Evolutionary conservation across 2,888 invertebrate genomes (phyloP).

Genomic region (Anaspis maculata): DNA sequence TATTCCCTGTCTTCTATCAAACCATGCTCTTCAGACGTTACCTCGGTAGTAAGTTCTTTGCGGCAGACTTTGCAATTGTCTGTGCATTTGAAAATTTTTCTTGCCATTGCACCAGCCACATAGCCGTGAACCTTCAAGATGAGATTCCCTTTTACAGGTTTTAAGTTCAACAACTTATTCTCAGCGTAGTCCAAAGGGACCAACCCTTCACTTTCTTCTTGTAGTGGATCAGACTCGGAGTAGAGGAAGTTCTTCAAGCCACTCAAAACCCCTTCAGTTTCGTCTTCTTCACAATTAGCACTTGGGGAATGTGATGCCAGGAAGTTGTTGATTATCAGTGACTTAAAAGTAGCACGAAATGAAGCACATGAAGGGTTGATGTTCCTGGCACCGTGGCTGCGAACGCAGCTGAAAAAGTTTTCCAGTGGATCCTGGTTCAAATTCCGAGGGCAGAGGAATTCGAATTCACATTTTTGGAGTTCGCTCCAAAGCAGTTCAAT

Average conservation of each 20-base stretch:
- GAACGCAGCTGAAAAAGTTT: constrained; percentile 8
- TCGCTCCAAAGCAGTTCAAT: not conserved
- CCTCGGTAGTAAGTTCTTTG: not conserved
- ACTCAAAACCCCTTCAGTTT: not conserved
- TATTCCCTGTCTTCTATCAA: not conserved
- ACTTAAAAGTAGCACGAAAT: constrained; percentile 5
- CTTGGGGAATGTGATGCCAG: constrained; percentile 5
- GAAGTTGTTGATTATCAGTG: constrained; percentile 9
- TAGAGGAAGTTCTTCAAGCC: not conserved
- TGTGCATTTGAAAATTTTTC: not conserved
- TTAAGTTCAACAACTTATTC: not conserved
- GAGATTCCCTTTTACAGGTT: not conserved
- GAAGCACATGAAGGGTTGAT: constrained; percentile 2
- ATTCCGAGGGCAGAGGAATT: constrained; percentile 3
- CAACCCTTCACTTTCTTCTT: not conserved
- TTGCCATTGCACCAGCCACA: not conserved
- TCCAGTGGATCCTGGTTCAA: constrained; percentile 8
- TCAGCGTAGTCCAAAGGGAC: not conserved
- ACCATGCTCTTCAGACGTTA: not conserved
- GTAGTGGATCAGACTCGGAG: not conserved
- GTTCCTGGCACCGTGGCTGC: constrained; percentile 8
- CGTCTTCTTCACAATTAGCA: constrained; percentile 7
- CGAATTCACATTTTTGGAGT: not conserved
- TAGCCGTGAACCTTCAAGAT: not conserved
- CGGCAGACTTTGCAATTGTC: not conserved